Conservation (phyloP, 2,797 vertebrate species). For the Cygnus olor region DNA sequence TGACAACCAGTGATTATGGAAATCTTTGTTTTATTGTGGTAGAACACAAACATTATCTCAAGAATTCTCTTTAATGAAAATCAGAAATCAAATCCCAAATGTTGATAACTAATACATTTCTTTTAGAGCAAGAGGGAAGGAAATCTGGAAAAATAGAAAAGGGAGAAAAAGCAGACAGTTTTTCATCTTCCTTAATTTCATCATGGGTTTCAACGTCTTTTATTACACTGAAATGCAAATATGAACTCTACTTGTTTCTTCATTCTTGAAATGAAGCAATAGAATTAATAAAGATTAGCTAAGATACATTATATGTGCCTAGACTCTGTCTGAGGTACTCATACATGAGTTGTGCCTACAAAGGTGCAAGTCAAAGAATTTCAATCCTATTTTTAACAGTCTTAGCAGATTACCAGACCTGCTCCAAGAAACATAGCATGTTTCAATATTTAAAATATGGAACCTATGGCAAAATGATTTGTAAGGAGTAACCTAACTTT, state of each 20-base stretch:
- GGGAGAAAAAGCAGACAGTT: not conserved
- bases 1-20: not conserved
- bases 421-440: not conserved
- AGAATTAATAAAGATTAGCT: not conserved
- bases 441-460: not conserved
- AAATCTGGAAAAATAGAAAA: not conserved
- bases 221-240: not conserved
- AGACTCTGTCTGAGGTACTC: not conserved
- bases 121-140: constrained; percentile 8
- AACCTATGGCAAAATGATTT: not conserved
- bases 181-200: constrained; percentile 12
- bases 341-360: not conserved
- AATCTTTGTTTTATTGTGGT: constrained; percentile 46
- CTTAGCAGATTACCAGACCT: not conserved
- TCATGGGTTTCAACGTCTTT: not conserved
- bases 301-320: not conserved
- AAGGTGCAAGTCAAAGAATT: not conserved
- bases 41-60: constrained; percentile 22
- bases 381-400: not conserved
- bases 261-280: not conserved
- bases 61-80: constrained; percentile 57
- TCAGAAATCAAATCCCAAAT: constrained; percentile 26
- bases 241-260: not conserved
- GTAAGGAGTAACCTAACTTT: not conserved
- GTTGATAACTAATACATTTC: constrained; percentile 33